These are phyloP conservation scores for Acanthurus leucopareius DNA, from an alignment of 2,797 vertebrate genomes.

Conservation along the genomic window DNA sequence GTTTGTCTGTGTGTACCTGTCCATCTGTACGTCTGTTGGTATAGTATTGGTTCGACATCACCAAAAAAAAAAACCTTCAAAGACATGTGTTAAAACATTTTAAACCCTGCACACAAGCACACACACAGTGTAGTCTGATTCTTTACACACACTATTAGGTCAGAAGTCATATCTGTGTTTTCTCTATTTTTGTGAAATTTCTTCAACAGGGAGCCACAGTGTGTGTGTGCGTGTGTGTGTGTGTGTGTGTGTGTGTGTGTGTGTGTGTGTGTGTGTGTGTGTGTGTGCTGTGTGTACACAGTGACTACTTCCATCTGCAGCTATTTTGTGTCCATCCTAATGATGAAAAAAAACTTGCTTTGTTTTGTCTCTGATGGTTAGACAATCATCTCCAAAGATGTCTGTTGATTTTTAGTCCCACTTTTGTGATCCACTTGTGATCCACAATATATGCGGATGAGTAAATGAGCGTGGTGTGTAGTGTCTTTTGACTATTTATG, in stretches of 20 bases:
- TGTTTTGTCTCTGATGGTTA: conserved; percentile 47
- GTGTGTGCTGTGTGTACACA: neutral
- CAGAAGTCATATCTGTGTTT: conserved; percentile 21
- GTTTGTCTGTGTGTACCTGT: conserved; percentile 36
- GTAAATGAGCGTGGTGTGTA: neutral
- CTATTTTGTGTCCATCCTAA: conserved; percentile 42
- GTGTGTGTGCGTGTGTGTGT: conserved; percentile 10
- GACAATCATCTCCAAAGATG: conserved; percentile 45
- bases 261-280: neutral
- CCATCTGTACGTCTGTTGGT: conserved; percentile 18
- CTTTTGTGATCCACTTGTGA: neutral
- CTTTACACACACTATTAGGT: neutral
- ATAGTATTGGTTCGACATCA: conserved; percentile 15
- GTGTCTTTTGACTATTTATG: neutral
- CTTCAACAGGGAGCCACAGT: neutral
- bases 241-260: neutral
- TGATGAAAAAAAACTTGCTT: conserved; percentile 28
- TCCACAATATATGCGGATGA: conserved; percentile 8
- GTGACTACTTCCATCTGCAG: conserved; percentile 51
- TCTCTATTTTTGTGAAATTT: conserved; percentile 9
- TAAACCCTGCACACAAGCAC: neutral
- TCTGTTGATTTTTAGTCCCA: conserved; percentile 39
- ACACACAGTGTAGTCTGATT: neutral
- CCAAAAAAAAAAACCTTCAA: neutral
- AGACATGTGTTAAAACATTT: conserved; percentile 2